phyloP scores from a whole-genome alignment of 2,888 invertebrate genomes.

The Tenthredo mesomela region DNA sequence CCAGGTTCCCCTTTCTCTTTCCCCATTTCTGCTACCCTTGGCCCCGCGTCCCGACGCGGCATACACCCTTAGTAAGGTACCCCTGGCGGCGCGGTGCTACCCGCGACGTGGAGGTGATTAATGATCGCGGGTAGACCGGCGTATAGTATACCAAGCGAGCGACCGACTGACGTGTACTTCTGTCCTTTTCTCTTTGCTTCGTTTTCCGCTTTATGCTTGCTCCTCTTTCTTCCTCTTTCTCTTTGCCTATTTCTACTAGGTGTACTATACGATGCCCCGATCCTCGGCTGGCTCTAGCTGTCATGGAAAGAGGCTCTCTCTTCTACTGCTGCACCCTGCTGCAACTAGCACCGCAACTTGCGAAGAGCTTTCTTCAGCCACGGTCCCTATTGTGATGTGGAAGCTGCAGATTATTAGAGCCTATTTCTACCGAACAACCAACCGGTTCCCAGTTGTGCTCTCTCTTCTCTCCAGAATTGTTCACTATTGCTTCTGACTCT shows the following conservation, averaged over 20 bases:
- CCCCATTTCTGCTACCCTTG: conserved; percentile 60
- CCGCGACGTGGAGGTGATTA: conserved; percentile 77
- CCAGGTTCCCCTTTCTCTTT: conserved; percentile 53
- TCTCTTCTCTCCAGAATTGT: not conserved
- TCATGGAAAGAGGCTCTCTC: not conserved
- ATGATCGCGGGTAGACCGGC: conserved; percentile 69
- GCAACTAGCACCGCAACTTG: conserved; percentile 56
- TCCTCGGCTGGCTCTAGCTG: conserved; percentile 6
- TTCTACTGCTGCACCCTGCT: not conserved
- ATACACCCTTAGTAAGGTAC: conserved; percentile 76
- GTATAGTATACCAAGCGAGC: conserved; percentile 24
- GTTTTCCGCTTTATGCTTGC: conserved; percentile 26
- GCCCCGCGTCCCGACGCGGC: conserved; percentile 66
- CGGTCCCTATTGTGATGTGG: not conserved
- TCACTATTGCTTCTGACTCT: not conserved
- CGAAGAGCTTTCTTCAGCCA: conserved; percentile 62
- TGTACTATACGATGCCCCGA: not conserved
- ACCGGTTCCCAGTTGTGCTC: not conserved
- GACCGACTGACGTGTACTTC: conserved; percentile 49
- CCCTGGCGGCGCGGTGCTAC: conserved; percentile 76
- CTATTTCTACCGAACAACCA: conserved; percentile 53
- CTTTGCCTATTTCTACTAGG: conserved; percentile 54
- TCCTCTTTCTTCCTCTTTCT: conserved; percentile 55
- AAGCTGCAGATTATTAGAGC: conserved; percentile 59
- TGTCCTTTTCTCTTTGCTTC: conserved; percentile 56